Conservation (phyloP, 2,797 vertebrate species). For the Betta splendens region DNA sequence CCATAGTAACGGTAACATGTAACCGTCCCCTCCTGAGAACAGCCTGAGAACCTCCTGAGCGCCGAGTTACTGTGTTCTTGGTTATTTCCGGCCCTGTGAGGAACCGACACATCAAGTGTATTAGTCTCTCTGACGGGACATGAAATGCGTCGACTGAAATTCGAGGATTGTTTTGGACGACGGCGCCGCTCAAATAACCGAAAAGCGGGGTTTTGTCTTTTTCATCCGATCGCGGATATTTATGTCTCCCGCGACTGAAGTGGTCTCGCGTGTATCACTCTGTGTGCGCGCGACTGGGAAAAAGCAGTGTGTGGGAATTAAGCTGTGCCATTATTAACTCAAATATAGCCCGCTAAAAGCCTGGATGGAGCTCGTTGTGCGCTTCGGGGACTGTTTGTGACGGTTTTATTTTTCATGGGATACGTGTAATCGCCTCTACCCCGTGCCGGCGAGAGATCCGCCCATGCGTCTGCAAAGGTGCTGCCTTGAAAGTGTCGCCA, state of each 20-base stretch:
- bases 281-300: background rate
- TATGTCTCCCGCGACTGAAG: conserved; percentile 27
- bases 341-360: conserved; percentile 9
- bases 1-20: conserved; percentile 14
- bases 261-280: conserved; percentile 1
- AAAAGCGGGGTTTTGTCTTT: conserved; percentile 40
- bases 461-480: conserved; percentile 12
- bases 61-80: conserved; percentile 31
- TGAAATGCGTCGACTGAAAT: conserved; percentile 52
- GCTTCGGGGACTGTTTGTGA: conserved; percentile 37
- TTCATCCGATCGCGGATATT: conserved; percentile 48
- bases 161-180: conserved; percentile 42
- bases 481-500: conserved; percentile 23
- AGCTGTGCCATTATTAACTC: conserved; percentile 24
- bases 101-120: conserved; percentile 35
- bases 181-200: conserved; percentile 22
- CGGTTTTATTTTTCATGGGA: conserved; percentile 43
- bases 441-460: background rate
- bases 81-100: conserved; percentile 56
- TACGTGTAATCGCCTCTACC: conserved; percentile 30
- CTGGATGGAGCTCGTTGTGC: conserved; percentile 7
- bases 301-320: conserved; percentile 22
- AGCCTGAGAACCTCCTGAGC: conserved; percentile 38
- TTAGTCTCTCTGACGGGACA: conserved; percentile 60
- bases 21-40: conserved; percentile 25